Percentiles rank a stretch among this genome's conserved stretches.
These are phyloP conservation scores for Nephotettix cincticeps DNA, from an alignment of 1,140 invertebrate species.

Conservation along the genomic window DNA sequence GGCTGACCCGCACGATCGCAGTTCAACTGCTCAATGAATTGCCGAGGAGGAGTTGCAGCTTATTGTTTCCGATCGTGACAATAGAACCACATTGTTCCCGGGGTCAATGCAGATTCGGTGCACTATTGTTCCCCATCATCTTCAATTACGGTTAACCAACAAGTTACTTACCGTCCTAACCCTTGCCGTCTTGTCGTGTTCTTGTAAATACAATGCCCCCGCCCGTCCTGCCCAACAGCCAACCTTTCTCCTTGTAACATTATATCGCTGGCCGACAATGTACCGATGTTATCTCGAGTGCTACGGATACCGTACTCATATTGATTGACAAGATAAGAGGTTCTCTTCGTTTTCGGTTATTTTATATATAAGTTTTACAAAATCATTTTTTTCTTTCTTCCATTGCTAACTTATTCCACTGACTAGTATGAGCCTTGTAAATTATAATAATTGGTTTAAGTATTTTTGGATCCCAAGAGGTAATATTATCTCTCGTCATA, in stretches of 20 bases:
- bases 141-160: constrained; percentile 16
- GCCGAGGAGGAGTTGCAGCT: neutral
- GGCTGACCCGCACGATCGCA: constrained; percentile 9
- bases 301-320: too few relatives aligned
- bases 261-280: neutral
- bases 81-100: neutral
- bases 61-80: constrained; percentile 1
- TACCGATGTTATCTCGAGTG: neutral
- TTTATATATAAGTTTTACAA: too few relatives aligned
- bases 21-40: constrained; percentile 22
- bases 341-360: too few relatives aligned
- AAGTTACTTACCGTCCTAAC: constrained; percentile 16
- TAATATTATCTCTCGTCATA: too few relatives aligned
- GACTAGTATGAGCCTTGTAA: too few relatives aligned
- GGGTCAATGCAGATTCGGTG: neutral
- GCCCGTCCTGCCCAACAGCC: too few relatives aligned
- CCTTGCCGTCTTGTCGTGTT: neutral
- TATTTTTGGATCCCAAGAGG: too few relatives aligned
- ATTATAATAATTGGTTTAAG: too few relatives aligned
- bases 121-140: constrained; percentile 14
- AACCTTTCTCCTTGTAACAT: too few relatives aligned
- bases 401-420: too few relatives aligned
- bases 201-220: neutral
- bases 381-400: too few relatives aligned
- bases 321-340: too few relatives aligned